Evolutionary conservation across 2,113 vertebrate genomes (phyloP).

Genomic region (Nettapus auritus): DNA sequence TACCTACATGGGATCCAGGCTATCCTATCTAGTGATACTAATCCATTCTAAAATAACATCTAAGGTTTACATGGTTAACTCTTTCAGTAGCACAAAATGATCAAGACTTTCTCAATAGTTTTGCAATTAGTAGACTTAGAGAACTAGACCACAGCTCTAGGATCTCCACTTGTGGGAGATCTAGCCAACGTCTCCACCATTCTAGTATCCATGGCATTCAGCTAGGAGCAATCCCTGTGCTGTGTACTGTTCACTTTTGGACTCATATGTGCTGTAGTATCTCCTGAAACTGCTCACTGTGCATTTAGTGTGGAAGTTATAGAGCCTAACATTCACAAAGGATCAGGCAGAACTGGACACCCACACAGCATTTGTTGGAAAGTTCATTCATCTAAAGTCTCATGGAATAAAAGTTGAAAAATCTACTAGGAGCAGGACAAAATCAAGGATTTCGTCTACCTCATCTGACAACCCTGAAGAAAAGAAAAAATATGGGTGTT

Average conservation of each 20-base stretch:
- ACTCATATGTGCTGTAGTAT: background rate
- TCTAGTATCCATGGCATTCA: background rate
- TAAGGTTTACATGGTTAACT: background rate
- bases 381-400: background rate
- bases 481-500: background rate
- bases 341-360: background rate
- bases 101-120: background rate
- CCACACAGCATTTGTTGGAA: background rate
- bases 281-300: background rate
- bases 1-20: background rate
- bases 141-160: background rate
- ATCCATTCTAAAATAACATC: background rate
- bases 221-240: background rate
- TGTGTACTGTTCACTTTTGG: background rate
- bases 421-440: background rate
- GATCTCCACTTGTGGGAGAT: background rate
- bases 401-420: background rate
- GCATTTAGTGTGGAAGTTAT: background rate
- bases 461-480: background rate
- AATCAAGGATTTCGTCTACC: fast-evolving
- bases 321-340: background rate
- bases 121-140: background rate
- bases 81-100: background rate
- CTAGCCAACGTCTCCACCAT: background rate
- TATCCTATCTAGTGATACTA: background rate